Evolutionary conservation across 2,113 vertebrate species (phyloP), one percentile per base, ranked within the genome.

Genomic region (Takifugu flavidus): DNA sequence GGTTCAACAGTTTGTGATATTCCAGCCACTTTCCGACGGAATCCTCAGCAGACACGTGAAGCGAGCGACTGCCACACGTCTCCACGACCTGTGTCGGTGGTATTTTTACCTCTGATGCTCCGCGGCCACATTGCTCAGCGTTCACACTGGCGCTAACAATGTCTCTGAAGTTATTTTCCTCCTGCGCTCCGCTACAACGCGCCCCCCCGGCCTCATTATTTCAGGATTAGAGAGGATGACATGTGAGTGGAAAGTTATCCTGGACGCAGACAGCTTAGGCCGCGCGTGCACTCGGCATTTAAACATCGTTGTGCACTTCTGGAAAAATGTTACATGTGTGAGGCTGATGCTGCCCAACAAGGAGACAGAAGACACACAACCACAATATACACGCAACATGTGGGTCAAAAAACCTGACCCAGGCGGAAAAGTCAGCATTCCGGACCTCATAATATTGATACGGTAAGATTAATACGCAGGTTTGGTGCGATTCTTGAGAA

Each of bases 31-130:
- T 15, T 15, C 44, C 11, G 44, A 45, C 44, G 8, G 44, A 45
- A 15, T 13, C 44, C 4, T 1, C 13, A 13, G 12, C 44, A 3
- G 1, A 10, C 43, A 45, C 13, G 20, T 20, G 20, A 20, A 20
- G 20, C 20, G 20, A 20, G 20, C 1, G 53, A 65, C 25, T 67
- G 7, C 0, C 60, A 13, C 56, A 25, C 34, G 51, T 49, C 63
- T 72, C 59, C 5, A 20, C 72, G 27, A 15, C 68, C 71, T 75
- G 62, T 79, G 62, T 79, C 80, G 63, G 20, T 56, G 57, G 47
- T 59, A 63, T 60, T 76, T 56, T 47, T 49, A 71, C 70, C 67
- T 25, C 53, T 6, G 68, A 51, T 27, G 59, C 31, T 43, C 68
- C 51, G 69, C 67, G 67, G 68, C 34, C 34, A 11, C 34, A 39